Evolutionary conservation across 2,888 invertebrate species (phyloP).

Genomic region (Zaprionus obscuricornis): DNA sequence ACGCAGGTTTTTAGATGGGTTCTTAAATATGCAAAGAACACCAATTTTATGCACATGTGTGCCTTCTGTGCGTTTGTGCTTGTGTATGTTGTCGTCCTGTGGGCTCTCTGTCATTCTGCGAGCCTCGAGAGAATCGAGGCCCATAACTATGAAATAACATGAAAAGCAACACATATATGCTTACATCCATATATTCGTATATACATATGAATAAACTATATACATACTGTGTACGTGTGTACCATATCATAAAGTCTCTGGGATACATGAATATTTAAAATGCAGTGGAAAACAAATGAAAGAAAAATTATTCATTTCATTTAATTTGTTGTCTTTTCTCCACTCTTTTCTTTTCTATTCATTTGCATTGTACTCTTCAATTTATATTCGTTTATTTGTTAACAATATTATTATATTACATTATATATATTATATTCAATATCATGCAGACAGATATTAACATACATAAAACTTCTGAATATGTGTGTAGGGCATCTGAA

Average conservation of each 20-base stretch:
- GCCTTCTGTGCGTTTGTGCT: constrained; percentile 11
- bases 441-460: not conserved
- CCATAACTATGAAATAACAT: constrained; percentile 36
- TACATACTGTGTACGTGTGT: not conserved
- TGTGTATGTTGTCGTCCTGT: not conserved
- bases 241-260: constrained; percentile 11
- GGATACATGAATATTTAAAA: constrained; percentile 68
- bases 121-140: constrained; percentile 43
- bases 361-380: constrained; percentile 25
- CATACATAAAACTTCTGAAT: not conserved
- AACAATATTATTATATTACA: constrained; percentile 16
- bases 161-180: not conserved
- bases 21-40: constrained; percentile 59
- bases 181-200: not conserved
- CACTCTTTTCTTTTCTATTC: constrained; percentile 5
- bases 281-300: constrained; percentile 57
- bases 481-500: too few species aligned
- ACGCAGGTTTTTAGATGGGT: constrained; percentile 40
- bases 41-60: constrained; percentile 29
- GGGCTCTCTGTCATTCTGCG: not conserved
- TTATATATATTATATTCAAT: not conserved
- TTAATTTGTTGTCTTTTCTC: constrained; percentile 43
- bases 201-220: not conserved
- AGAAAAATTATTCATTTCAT: constrained; percentile 72
- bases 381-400: constrained; percentile 16